Percentiles rank a stretch among this genome's conserved stretches.
Conservation (phyloP, 2,113 vertebrate genomes). For the Ploceus nigricollis region DNA sequence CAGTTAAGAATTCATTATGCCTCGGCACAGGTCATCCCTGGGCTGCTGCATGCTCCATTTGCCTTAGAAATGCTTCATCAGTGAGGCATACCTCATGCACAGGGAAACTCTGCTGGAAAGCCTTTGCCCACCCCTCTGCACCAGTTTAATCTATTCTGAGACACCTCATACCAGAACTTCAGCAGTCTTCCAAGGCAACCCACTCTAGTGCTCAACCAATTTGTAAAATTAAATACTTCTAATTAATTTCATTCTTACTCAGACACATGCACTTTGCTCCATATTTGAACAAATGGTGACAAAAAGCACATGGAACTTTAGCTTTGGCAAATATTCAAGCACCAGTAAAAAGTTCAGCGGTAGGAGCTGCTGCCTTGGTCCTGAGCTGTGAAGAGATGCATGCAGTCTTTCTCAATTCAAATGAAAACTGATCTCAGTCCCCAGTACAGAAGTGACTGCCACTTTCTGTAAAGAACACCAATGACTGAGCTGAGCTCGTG, state of each 20-base stretch:
- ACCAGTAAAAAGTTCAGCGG: neutral
- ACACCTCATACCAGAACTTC: neutral
- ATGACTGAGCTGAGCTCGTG: neutral
- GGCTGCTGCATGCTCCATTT: neutral
- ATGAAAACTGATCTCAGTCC: neutral
- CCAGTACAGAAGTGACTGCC: neutral
- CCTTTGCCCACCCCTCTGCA: neutral
- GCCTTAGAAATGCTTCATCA: neutral
- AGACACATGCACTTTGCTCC: neutral
- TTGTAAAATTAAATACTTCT: neutral
- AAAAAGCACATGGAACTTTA: neutral
- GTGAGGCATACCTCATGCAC: neutral
- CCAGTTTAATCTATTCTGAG: neutral
- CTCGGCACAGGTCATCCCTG: neutral
- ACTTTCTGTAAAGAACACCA: neutral
- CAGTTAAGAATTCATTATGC: neutral
- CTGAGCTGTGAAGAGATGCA: neutral
- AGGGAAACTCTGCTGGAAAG: neutral
- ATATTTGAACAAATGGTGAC: neutral
- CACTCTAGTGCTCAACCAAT: neutral
- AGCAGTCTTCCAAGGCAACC: neutral
- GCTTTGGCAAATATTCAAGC: neutral
- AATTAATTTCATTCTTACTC: neutral
- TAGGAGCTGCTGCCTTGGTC: neutral
- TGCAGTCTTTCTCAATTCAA: neutral